Conservation (phyloP, 1,140 invertebrate genomes). For the Zaprionus vittiger region DNA sequence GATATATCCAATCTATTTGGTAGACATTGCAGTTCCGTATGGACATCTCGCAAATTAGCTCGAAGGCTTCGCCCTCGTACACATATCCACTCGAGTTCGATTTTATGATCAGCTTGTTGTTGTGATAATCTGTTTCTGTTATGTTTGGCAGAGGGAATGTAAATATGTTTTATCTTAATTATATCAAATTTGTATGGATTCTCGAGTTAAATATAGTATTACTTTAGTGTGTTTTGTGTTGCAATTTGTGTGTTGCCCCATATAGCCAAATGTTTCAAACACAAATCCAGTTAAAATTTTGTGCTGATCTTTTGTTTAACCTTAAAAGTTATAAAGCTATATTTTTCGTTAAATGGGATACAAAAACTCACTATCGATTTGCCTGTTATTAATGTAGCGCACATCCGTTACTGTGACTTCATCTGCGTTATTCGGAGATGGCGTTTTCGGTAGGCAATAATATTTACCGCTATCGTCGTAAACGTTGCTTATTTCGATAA, state of each 20-base stretch:
- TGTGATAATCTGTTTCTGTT: constrained; percentile 65
- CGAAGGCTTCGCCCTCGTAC: constrained; percentile 62
- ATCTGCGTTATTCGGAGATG: constrained; percentile 52
- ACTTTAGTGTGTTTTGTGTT: too few species aligned
- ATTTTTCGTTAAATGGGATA: too few species aligned
- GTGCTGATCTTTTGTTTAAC: too few species aligned
- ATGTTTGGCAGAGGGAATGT: constrained; percentile 24
- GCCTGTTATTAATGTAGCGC: constrained; percentile 80
- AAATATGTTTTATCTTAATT: constrained; percentile 40
- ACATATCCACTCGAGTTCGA: constrained; percentile 70
- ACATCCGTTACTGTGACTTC: constrained; percentile 65
- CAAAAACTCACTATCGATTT: constrained; percentile 77
- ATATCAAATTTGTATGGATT: too few species aligned
- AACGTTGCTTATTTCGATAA: too few species aligned
- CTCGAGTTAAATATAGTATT: too few species aligned
- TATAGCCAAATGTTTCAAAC: too few species aligned
- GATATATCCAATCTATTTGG: constrained; percentile 74
- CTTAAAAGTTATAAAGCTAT: too few species aligned
- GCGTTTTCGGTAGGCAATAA: too few species aligned
- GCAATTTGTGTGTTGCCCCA: too few species aligned
- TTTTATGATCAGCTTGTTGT: constrained; percentile 76
- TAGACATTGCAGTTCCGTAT: constrained; percentile 57
- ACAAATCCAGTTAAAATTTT: too few species aligned
- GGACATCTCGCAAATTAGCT: constrained; percentile 73
- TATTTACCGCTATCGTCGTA: too few species aligned